phyloP scores from a whole-genome alignment of 2,888 invertebrate species.

The Ecliptopera silaceata region DNA sequence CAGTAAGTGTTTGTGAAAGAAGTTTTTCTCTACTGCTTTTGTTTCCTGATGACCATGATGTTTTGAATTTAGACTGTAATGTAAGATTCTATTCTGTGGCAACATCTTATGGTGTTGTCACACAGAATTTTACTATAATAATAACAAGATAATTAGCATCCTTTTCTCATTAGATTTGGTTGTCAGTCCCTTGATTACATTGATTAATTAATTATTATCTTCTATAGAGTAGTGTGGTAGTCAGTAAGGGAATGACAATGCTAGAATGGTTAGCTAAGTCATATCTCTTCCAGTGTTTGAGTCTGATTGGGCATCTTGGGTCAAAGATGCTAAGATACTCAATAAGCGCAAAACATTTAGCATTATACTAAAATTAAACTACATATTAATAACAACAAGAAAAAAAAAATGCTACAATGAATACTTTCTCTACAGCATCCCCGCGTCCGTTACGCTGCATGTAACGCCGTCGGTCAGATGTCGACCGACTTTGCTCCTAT shows the following conservation, averaged over 20 bases:
- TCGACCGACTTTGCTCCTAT: conserved; percentile 98
- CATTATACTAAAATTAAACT: too few species aligned
- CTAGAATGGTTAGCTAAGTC: too few species aligned
- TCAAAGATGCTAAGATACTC: too few species aligned
- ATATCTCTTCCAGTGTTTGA: too few species aligned
- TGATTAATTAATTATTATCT: neutral
- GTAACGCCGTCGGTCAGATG: conserved; percentile 99
- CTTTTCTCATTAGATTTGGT: conserved; percentile 55
- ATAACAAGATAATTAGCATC: conserved; percentile 76
- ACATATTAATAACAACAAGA: too few species aligned
- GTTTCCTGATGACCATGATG: neutral
- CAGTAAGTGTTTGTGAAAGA: conserved; percentile 79
- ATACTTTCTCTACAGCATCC: conserved; percentile 85
- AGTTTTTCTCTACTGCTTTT: neutral
- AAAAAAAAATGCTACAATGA: neutral
- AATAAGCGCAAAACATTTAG: too few species aligned
- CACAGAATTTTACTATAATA: conserved; percentile 66
- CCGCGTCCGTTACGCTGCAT: conserved; percentile 97
- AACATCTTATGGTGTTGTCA: conserved; percentile 46
- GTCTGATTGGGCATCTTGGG: too few species aligned
- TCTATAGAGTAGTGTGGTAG: too few species aligned
- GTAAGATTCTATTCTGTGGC: conserved; percentile 33
- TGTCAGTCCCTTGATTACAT: conserved; percentile 75
- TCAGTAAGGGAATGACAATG: too few species aligned
- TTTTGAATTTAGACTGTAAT: neutral